Percentiles rank a stretch among this genome's conserved stretches.
These are phyloP conservation scores for Pluvianellus socialis DNA, from an alignment of 2,113 vertebrate species.

Conservation along the genomic window DNA sequence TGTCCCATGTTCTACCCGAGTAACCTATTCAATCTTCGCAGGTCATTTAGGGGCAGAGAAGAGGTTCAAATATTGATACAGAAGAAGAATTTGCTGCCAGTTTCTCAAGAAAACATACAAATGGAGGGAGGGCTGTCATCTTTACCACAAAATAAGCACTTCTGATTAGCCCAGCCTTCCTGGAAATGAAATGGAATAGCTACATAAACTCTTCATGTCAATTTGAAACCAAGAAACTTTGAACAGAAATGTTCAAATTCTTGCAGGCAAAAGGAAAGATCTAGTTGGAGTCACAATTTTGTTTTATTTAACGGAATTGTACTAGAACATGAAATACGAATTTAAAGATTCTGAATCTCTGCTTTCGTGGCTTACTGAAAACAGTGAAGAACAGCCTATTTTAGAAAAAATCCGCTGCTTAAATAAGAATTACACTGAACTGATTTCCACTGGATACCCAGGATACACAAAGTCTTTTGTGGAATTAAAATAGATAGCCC, in stretches of 20 bases:
- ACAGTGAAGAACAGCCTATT: neutral
- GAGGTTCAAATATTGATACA: neutral
- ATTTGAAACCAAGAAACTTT: neutral
- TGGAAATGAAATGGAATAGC: neutral
- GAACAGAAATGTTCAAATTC: neutral
- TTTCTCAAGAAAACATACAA: neutral
- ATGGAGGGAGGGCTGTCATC: neutral
- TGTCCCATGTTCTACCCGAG: neutral
- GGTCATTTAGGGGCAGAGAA: neutral
- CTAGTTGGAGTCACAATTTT: neutral
- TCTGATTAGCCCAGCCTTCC: neutral
- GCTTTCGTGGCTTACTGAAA: neutral
- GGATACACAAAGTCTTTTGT: neutral
- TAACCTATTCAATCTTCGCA: neutral
- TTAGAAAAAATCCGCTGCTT: neutral
- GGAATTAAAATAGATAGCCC: neutral
- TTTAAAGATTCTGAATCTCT: neutral
- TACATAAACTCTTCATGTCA: neutral
- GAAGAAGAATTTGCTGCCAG: neutral
- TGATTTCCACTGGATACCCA: neutral
- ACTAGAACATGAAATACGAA: neutral
- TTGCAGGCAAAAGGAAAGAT: neutral
- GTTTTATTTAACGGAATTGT: neutral
- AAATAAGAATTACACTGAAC: neutral
- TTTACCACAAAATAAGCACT: neutral